phyloP scores from a whole-genome alignment of 1,140 invertebrate genomes.

The Drosophila grimshawi region DNA sequence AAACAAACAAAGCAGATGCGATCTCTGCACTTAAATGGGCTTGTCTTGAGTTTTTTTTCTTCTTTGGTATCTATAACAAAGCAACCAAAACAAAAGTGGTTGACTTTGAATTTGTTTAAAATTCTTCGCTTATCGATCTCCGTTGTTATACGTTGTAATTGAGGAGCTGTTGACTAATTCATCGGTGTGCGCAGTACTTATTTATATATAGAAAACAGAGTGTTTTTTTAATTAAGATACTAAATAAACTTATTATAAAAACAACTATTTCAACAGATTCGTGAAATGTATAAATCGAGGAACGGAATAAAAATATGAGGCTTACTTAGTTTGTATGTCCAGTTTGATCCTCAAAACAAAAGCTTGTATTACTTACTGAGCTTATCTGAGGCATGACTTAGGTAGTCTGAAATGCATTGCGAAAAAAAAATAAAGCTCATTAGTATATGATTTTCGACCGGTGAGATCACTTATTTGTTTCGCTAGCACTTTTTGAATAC shows the following conservation, averaged over 20 bases:
- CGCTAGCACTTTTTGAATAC: background rate
- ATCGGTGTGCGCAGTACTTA: background rate
- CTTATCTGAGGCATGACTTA: background rate
- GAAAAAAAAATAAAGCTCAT: background rate
- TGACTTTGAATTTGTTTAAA: constrained; percentile 50
- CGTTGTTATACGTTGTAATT: constrained; percentile 1
- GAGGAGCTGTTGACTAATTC: background rate
- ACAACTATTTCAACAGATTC: no score
- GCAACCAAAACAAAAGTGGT: constrained; percentile 39
- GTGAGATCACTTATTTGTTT: constrained; percentile 19
- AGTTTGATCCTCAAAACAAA: background rate
- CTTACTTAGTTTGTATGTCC: no score
- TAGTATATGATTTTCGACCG: background rate
- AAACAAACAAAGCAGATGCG: constrained; percentile 8
- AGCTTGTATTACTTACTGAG: background rate
- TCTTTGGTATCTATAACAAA: background rate
- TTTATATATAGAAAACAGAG: no score
- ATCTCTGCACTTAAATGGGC: constrained; percentile 6
- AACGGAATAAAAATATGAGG: no score
- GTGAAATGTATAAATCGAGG: no score
- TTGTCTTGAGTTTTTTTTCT: constrained; percentile 13
- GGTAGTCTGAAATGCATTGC: background rate
- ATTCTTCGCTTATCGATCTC: constrained; percentile 20
- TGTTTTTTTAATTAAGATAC: no score
- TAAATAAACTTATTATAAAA: no score